Evolutionary conservation across 2,888 invertebrate genomes (phyloP).

Genomic region (Pammene fasciana): DNA sequence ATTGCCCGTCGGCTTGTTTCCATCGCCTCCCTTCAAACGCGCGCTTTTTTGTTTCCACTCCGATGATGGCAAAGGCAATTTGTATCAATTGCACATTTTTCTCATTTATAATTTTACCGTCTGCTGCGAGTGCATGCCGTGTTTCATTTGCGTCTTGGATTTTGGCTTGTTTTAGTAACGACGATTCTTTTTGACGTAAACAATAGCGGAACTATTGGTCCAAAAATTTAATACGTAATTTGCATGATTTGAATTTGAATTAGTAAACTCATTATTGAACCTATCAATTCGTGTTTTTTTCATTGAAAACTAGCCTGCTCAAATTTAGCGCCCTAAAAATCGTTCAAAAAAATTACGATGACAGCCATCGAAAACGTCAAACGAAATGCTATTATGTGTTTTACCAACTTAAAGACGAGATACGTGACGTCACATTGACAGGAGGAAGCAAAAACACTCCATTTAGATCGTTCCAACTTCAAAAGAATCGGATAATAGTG

Average conservation of each 20-base stretch:
- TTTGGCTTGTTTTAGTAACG: not conserved
- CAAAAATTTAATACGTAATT: too few relatives aligned
- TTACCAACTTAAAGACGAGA: not conserved
- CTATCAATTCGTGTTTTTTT: too few relatives aligned
- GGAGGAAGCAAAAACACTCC: constrained; percentile 50
- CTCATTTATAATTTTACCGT: constrained; percentile 41
- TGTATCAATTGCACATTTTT: constrained; percentile 62
- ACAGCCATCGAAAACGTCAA: not conserved
- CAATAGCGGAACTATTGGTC: too few relatives aligned
- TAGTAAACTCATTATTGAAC: too few relatives aligned
- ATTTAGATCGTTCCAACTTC: constrained; percentile 63
- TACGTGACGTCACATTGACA: constrained; percentile 40
- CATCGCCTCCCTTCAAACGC: constrained; percentile 51
- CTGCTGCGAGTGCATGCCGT: constrained; percentile 24
- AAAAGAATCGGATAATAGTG: constrained; percentile 63
- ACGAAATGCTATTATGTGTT: not conserved
- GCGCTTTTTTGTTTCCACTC: constrained; percentile 43
- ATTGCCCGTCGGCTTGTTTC: constrained; percentile 48
- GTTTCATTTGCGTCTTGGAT: constrained; percentile 14
- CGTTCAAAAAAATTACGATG: too few relatives aligned
- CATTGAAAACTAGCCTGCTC: too few relatives aligned
- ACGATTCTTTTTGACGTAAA: not conserved
- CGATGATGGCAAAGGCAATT: constrained; percentile 68
- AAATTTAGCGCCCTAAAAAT: too few relatives aligned
- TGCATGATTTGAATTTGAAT: too few relatives aligned